Conservation (phyloP, 1,140 invertebrate species). For the Drosophila nebulosa region DNA sequence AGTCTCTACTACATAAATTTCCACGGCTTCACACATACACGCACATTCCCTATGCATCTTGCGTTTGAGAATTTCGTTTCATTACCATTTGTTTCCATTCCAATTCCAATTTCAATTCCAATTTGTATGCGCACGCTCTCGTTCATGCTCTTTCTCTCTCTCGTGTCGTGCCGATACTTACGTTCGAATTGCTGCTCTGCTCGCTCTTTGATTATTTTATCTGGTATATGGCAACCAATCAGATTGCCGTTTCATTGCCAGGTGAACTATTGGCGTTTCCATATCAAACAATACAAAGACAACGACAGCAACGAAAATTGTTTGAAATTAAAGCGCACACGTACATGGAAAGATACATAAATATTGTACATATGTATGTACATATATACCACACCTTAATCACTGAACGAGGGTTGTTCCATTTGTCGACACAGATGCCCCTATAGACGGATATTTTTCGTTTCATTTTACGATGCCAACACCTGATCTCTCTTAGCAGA, state of each 20-base stretch:
- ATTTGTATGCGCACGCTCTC: conserved; percentile 70
- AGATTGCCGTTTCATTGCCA: conserved; percentile 68
- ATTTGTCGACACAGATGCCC: background rate
- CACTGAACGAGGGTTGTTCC: background rate
- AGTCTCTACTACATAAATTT: conserved; percentile 2
- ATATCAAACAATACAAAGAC: background rate
- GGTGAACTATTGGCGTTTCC: conserved; percentile 57
- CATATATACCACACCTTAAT: background rate
- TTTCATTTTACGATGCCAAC: conserved; percentile 52
- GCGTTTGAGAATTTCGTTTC: conserved; percentile 46
- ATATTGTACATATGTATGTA: background rate
- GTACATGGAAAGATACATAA: background rate
- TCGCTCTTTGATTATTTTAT: conserved; percentile 68
- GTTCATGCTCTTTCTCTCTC: conserved; percentile 12
- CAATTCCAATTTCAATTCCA: conserved; percentile 54
- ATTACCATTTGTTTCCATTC: conserved; percentile 56
- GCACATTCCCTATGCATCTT: background rate
- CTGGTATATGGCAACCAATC: conserved; percentile 60
- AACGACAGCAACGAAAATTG: background rate
- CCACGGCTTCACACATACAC: background rate
- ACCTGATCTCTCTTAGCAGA: conserved; percentile 59
- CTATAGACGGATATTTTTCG: background rate
- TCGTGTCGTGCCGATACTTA: conserved; percentile 1
- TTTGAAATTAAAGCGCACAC: conserved; percentile 3
- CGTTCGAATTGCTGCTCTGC: conserved; percentile 11